Evolutionary conservation across 1,140 invertebrate genomes (phyloP), one percentile per base, ranked within the genome.

Genomic region (Drosophila suzukii): DNA sequence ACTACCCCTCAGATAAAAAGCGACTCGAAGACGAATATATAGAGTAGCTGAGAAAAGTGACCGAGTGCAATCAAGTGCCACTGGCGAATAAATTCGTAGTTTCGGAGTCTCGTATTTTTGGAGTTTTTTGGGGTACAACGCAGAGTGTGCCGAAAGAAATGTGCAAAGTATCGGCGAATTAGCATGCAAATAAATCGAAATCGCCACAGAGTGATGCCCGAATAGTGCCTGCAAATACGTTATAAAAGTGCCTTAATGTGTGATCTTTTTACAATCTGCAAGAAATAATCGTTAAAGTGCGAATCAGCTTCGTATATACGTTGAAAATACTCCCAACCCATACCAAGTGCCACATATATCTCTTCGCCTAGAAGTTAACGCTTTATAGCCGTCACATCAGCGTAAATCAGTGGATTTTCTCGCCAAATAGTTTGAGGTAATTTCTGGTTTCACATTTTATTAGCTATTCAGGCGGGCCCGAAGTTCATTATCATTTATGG

Each of bases 21-120:
- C 46, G 68, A 75, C 60, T 39, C 70, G 47, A 79, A 60, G 70
- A 54, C 83, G 83, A 76, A 82, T 77, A 75, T 67, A 74, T 56
- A 50, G 44, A 60, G 50, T 62, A 34, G 17, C 27, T 36, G 17
- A 32, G 11, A 32, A 15, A 34, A 56, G 41, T 32, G 15, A n/a
- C 32, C 53, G 44, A 30, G 61, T 78, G 75, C 67, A 70, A 72
- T 49, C 32, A 10, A 34, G 67, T 61, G 79, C 43, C 43, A 46
- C 43, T 46, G 43, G 20, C 38, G 44, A 38, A 47, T 36, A n/a
- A 51, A 56, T 78, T 82, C 79, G 75, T 79, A 83, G 71, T 84
- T 85, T 77, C 51, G 61, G 54, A 41, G 58, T 34, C 7, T 15
- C 41, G 41, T 43, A n/a, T 13, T n/a, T 30, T 49, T 15, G 63